phyloP scores from a whole-genome alignment of 2,888 invertebrate genomes.

The Nymphalis urticae region DNA sequence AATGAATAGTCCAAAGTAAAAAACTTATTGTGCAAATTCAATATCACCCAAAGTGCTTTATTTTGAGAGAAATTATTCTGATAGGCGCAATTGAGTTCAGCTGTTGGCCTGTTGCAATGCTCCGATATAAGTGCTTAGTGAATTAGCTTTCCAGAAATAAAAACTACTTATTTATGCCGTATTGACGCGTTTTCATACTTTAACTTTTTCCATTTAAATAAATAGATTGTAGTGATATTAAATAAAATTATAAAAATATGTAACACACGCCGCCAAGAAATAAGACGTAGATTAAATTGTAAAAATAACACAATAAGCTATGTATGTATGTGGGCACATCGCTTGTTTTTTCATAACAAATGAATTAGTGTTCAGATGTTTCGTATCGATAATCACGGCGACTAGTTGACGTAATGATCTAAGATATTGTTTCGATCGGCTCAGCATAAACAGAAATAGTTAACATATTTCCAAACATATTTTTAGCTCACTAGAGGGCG shows the following conservation, averaged over 20 bases:
- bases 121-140: conserved; percentile 13
- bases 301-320: neutral
- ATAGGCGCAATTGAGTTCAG: conserved; percentile 17
- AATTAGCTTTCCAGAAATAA: conserved; percentile 12
- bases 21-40: neutral
- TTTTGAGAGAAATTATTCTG: conserved; percentile 22
- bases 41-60: conserved; percentile 18
- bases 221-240: too few species aligned
- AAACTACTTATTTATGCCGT: conserved; percentile 18
- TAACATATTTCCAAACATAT: conserved; percentile 39
- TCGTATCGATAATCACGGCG: conserved; percentile 11
- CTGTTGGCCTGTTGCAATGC: neutral
- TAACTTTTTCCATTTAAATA: neutral
- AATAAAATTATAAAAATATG: neutral
- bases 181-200: too few species aligned
- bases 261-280: neutral
- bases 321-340: neutral
- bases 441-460: conserved; percentile 36
- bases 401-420: conserved; percentile 35
- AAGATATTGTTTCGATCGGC: conserved; percentile 33
- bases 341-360: neutral
- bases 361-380: neutral
- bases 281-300: neutral
- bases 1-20: too few species aligned
- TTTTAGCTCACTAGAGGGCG: conserved; percentile 38